phyloP scores from a whole-genome alignment of 2,888 invertebrate genomes.

The Eupelmus urozonus region DNA sequence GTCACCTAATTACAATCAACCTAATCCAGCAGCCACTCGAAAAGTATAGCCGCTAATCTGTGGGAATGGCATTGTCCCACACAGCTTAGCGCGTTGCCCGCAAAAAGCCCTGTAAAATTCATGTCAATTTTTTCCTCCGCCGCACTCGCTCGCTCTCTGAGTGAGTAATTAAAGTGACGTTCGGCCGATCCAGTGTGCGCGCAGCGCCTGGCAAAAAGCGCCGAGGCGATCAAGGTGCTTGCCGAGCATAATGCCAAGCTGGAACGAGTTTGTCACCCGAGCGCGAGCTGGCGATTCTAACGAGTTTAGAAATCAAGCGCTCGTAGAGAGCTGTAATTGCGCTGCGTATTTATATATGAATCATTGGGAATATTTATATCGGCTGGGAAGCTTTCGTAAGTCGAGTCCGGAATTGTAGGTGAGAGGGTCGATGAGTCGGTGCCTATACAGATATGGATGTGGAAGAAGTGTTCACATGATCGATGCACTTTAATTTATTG shows the following conservation, averaged over 20 bases:
- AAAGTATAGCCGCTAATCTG: constrained; percentile 1
- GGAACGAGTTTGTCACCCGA: constrained; percentile 57
- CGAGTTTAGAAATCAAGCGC: constrained; percentile 57
- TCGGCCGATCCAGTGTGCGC: not conserved
- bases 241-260: constrained; percentile 39
- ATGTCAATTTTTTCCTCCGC: constrained; percentile 52
- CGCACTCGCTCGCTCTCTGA: constrained; percentile 14
- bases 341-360: constrained; percentile 22
- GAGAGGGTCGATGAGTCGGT: constrained; percentile 16
- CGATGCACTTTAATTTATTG: no score
- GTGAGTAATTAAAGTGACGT: constrained; percentile 59
- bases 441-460: no score
- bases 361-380: constrained; percentile 26
- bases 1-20: no score
- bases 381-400: constrained; percentile 14
- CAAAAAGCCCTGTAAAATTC: constrained; percentile 54
- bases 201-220: not conserved
- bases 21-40: no score
- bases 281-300: constrained; percentile 23
- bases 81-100: constrained; percentile 52
- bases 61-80: constrained; percentile 53
- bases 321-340: no score
- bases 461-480: no score
- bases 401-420: not conserved
- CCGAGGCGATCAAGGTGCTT: constrained; percentile 49